Evolutionary conservation across 1,140 invertebrate genomes (phyloP).

Genomic region (Thaumetopoea pityocampa): DNA sequence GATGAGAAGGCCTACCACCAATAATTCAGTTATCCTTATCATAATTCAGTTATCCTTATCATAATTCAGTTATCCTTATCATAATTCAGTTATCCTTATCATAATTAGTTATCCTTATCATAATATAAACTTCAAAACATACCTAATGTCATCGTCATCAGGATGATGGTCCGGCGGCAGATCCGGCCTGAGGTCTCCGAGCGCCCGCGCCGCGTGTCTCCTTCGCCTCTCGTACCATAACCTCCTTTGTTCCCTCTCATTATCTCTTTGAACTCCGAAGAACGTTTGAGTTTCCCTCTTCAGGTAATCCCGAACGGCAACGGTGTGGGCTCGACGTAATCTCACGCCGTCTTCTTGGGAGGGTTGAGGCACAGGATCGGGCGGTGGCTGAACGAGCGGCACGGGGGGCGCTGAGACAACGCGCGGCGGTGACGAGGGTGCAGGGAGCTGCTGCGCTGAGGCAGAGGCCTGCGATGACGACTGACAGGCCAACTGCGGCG

Average conservation of each 20-base stretch:
- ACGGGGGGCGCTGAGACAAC: slow-evolving; percentile 49
- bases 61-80: no score
- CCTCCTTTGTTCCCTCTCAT: slow-evolving; percentile 81
- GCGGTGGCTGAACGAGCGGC: slow-evolving; percentile 36
- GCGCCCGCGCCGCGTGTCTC: slow-evolving; percentile 83
- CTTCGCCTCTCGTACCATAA: slow-evolving; percentile 85
- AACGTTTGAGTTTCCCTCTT: slow-evolving; percentile 86
- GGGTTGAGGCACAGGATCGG: slow-evolving; percentile 47
- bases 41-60: no score
- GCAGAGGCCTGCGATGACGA: slow-evolving; percentile 46
- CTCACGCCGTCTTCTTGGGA: slow-evolving; percentile 63
- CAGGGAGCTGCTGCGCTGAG: slow-evolving; percentile 49
- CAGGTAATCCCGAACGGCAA: slow-evolving; percentile 78
- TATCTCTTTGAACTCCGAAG: slow-evolving; percentile 86
- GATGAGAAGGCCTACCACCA: no score
- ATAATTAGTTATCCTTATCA: no score
- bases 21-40: no score
- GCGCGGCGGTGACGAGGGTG: slow-evolving; percentile 58
- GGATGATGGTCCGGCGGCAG: slow-evolving; percentile 78
- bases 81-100: no score
- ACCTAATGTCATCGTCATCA: slow-evolving; percentile 75
- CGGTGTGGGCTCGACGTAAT: slow-evolving; percentile 53
- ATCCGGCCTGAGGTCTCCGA: slow-evolving; percentile 80
- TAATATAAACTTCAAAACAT: slow-evolving; percentile 31
- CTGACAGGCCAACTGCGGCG: slow-evolving; percentile 61